Conservation (phyloP, 2,113 vertebrate species). For the Nasalis larvatus region DNA sequence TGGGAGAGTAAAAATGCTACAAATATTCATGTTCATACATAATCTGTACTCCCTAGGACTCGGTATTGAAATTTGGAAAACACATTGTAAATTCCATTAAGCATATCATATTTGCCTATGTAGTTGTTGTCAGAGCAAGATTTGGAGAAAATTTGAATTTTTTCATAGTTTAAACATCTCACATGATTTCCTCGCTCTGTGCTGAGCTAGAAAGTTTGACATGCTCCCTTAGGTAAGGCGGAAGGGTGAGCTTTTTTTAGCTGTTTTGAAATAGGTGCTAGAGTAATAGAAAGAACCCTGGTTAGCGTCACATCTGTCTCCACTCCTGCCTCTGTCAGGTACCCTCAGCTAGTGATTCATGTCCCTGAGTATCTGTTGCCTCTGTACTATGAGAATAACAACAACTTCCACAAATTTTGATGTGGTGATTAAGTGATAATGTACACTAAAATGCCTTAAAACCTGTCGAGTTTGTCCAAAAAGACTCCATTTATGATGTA, state of each 20-base stretch:
- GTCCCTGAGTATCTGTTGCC: background rate
- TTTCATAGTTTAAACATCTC: background rate
- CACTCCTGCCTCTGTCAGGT: fast-evolving
- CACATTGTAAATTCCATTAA: constrained; percentile 49
- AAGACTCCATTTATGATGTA: fast-evolving
- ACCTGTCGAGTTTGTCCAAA: background rate
- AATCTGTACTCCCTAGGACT: constrained; percentile 18
- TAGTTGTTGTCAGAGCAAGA: background rate
- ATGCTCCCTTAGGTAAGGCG: background rate
- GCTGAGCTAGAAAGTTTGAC: background rate
- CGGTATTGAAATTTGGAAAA: constrained; percentile 49
- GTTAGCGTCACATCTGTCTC: background rate
- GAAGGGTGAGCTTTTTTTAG: fast-evolving
- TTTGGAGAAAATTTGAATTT: constrained; percentile 16
- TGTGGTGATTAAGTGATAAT: background rate
- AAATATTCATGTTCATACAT: constrained; percentile 31
- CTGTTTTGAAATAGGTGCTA: background rate
- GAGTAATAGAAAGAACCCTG: background rate
- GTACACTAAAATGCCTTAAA: background rate
- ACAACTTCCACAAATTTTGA: background rate
- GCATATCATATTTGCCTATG: background rate
- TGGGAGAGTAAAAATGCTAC: constrained; percentile 3
- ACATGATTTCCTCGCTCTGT: background rate
- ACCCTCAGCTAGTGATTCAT: fast-evolving
- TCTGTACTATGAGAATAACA: fast-evolving